Conservation (phyloP, 2,888 invertebrate genomes). For the Tetragonisca angustula region DNA sequence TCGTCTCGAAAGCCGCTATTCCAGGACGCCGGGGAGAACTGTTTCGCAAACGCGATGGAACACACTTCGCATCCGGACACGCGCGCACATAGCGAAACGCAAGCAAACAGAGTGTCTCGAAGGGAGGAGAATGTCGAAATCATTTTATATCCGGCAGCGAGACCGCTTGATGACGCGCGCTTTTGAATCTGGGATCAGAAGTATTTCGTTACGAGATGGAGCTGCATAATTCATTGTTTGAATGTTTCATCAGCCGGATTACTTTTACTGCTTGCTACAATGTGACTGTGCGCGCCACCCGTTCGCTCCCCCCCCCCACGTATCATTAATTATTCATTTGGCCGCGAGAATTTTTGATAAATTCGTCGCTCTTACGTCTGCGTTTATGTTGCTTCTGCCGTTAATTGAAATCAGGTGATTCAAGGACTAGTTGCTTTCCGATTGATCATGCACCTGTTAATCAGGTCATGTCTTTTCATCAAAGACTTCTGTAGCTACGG, state of each 20-base stretch:
- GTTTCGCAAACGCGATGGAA: slow-evolving; percentile 45
- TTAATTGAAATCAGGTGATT: neutral
- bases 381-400: neutral
- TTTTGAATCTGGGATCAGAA: slow-evolving; percentile 54
- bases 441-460: no score
- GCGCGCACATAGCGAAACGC: neutral
- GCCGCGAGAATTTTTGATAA: slow-evolving; percentile 41
- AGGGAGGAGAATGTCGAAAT: slow-evolving; percentile 35
- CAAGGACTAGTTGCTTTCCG: neutral
- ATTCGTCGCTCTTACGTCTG: neutral
- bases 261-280: slow-evolving; percentile 43
- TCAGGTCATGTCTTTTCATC: no score
- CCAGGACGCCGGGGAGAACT: slow-evolving; percentile 37
- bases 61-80: slow-evolving; percentile 18
- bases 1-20: slow-evolving; percentile 56
- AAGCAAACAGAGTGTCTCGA: neutral
- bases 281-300: slow-evolving; percentile 2
- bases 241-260: slow-evolving; percentile 56
- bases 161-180: slow-evolving; percentile 26
- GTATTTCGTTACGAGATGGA: slow-evolving; percentile 53
- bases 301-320: slow-evolving; percentile 16
- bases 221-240: slow-evolving; percentile 59
- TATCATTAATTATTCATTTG: slow-evolving; percentile 55
- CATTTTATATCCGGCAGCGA: slow-evolving; percentile 32
- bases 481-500: no score